These are phyloP conservation scores for Pristionchus fissidentatus DNA, from an alignment of 2,888 invertebrate genomes.

Conservation along the genomic window DNA sequence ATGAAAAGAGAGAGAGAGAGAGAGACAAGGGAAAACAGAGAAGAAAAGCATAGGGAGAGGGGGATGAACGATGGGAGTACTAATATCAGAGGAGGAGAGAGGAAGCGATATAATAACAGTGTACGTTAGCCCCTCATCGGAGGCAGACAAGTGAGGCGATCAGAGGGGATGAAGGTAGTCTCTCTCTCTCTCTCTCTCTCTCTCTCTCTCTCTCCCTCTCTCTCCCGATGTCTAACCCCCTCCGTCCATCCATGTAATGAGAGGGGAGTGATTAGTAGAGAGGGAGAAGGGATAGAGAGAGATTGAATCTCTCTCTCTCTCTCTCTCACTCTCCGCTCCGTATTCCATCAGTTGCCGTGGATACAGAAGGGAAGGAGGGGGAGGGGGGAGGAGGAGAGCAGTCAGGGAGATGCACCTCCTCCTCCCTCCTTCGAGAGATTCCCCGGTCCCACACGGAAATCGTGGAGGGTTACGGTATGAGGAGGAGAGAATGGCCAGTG, in stretches of 20 bases:
- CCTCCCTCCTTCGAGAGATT: slow-evolving; percentile 33
- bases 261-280: slow-evolving; percentile 19
- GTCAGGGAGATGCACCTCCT: slow-evolving; percentile 48
- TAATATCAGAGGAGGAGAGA: background rate
- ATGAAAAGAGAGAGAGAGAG: slow-evolving; percentile 4
- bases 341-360: background rate
- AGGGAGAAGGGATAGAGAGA: slow-evolving; percentile 1
- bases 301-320: background rate
- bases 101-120: slow-evolving; percentile 22
- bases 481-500: slow-evolving; percentile 15
- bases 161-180: background rate
- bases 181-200: background rate
- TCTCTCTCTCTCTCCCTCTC: too few species aligned
- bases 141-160: background rate
- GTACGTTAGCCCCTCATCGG: too few species aligned
- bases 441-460: background rate
- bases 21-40: background rate
- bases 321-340: background rate
- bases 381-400: background rate
- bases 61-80: slow-evolving; percentile 24
- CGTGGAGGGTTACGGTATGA: background rate
- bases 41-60: background rate
- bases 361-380: background rate
- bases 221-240: background rate
- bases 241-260: background rate